Evolutionary conservation across 2,888 invertebrate species (phyloP).

Genomic region (Meteorus colon): DNA sequence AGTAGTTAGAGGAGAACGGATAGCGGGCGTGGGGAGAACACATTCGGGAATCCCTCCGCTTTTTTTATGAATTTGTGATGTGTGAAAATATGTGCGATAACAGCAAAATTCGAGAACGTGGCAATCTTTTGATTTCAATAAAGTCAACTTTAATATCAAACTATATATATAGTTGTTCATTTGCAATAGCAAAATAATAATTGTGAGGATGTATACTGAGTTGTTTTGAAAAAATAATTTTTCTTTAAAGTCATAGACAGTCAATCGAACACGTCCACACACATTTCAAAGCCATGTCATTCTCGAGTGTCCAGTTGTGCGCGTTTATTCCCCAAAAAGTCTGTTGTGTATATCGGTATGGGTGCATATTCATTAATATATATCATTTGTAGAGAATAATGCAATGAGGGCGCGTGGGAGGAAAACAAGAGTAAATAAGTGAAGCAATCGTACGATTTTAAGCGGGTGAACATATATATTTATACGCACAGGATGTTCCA

Average conservation of each 20-base stretch:
- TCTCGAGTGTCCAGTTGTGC: constrained; percentile 66
- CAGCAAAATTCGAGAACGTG: constrained; percentile 1
- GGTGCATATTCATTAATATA: constrained; percentile 68
- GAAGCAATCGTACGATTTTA: constrained; percentile 53
- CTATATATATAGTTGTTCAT: background rate
- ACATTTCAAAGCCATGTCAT: constrained; percentile 6
- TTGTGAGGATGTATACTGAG: background rate
- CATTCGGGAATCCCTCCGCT: background rate
- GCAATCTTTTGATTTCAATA: constrained; percentile 4
- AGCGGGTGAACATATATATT: constrained; percentile 18
- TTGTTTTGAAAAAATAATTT: background rate
- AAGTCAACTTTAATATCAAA: background rate
- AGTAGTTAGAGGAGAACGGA: constrained; percentile 59
- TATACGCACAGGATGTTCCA: background rate
- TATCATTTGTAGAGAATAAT: constrained; percentile 56
- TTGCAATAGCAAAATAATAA: constrained; percentile 1
- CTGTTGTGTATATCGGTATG: constrained; percentile 67
- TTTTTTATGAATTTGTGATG: background rate
- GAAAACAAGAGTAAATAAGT: constrained; percentile 18
- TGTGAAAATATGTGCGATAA: background rate
- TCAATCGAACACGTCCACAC: background rate
- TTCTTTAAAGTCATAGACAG: no score
- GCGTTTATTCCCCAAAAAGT: constrained; percentile 60
- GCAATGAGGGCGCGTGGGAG: constrained; percentile 20
- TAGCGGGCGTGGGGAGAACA: background rate